Evolutionary conservation across 2,888 invertebrate species (phyloP).

Genomic region (Cyclophora albipunctata): DNA sequence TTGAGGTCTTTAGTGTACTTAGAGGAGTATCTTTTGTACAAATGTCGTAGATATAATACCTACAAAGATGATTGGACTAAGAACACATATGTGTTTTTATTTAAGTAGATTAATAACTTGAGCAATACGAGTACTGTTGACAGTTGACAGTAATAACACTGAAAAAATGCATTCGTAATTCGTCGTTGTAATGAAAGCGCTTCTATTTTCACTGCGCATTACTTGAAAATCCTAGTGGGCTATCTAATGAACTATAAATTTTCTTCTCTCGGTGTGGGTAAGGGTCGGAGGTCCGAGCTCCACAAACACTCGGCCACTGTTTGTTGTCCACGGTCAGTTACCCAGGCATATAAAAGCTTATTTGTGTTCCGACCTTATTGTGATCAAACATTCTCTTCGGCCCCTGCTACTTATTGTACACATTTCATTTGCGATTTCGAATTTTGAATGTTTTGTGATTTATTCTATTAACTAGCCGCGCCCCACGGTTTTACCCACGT

Average conservation of each 20-base stretch:
- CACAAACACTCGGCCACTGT: constrained; percentile 38
- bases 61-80: no score
- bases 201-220: not conserved
- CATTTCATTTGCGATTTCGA: not conserved
- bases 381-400: constrained; percentile 12
- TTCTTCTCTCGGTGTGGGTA: constrained; percentile 24
- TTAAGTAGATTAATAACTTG: no score
- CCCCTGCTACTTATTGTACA: not conserved
- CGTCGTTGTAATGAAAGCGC: not conserved
- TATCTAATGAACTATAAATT: constrained; percentile 50
- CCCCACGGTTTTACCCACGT: no score
- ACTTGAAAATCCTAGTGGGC: not conserved
- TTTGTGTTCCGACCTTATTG: constrained; percentile 35
- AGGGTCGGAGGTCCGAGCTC: constrained; percentile 18
- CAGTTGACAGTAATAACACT: no score
- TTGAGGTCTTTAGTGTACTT: no score
- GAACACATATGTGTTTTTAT: no score
- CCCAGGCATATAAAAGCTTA: constrained; percentile 52
- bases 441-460: not conserved
- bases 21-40: no score
- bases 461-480: no score
- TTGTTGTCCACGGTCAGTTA: constrained; percentile 72
- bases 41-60: no score
- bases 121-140: no score
- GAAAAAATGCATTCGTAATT: no score